Evolutionary conservation across 2,888 invertebrate species (phyloP), one percentile per base, ranked within the genome.

Genomic region (Salticus scenicus): DNA sequence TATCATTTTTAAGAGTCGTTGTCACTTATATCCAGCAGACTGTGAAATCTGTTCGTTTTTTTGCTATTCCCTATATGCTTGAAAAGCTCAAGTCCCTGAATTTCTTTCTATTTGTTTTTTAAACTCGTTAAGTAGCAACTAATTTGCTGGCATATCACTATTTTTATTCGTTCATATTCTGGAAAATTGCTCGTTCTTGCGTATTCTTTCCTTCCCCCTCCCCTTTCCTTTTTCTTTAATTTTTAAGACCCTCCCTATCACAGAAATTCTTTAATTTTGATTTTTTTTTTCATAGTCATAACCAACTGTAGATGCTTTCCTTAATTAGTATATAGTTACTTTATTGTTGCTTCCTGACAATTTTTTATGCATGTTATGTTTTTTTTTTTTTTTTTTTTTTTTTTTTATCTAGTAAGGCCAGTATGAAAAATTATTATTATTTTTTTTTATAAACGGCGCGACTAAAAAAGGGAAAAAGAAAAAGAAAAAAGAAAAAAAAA

Each of bases 311-410:
- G 81, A 81, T 81, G 74, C 70, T 67, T 79, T 83, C 64, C 77
- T 83, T 83, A 83, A 83, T 83, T 83, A 83, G 83, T 83, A 77
- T 77, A 83, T 83, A 77, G 70, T 77, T 83, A 83, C 83, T 64
- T 77, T 83, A 77, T 83, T 83, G 77, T 83, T 77, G 83, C 83
- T 73, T 63, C 37, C 41, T 67, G 79, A 41, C 64, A 78, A 66
- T 57, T 64, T 81, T 81, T 74, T 74, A 41, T 57, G 7, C 28
- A 2, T n/a, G 14, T 47, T n/a, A 2, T 7, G 10, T 37, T 8
- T 17, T 47, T 47, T 57, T 57, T 57, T 57, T 24, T 57, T 2
- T 12, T 14, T 42, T 14, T 42, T 37, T 30, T 20, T 33, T 69
- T 69, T 72, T 72, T 71, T 71, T 72, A 57, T 24, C 27, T 27